Base-by-base conservation (phyloP, 2,888 invertebrate genomes). In the Drosophila mercatorum region DNA sequence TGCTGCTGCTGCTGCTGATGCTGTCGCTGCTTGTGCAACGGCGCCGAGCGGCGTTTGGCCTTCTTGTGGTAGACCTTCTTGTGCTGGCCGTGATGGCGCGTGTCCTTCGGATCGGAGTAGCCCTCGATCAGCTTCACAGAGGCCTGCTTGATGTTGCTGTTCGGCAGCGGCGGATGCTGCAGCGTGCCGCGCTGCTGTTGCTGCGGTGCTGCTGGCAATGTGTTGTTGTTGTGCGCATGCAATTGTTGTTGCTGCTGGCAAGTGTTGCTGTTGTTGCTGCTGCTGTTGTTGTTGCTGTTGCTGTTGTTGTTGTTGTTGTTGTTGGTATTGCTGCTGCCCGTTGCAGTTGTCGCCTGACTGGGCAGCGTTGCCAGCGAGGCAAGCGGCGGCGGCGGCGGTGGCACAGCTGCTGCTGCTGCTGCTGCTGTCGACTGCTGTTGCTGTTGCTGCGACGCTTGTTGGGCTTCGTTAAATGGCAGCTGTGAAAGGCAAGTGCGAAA, bases 41-140 rank as follows among this genome's bases (percentile, higher is more conserved):
- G 62, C 14, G 82, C 81, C 51, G 80, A 69, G 44, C 92, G 91
- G 59, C 91, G 82, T 58, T 92, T 92, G 67, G 82, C 89, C 80
- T 92, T 92, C 78, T 92, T 92, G 75, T 91, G 92, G 59, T 91
- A 92, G 65, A 92, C 91, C 83, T 92, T 92, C 82, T 92, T 92
- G 82, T 92, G 91, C 53, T 76, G 80, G 31, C 46, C 14, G 51
- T 80, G 72, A 3, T 90, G 91, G 59, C 91, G 92, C 36, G 92
- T 90, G 67, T 93, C 93, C 81, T 93, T 93, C 38, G 93, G 93
- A 84, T 93, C 93, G 17, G 93, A 93, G 62, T 93, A 93, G 58
- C 93, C 93, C 78, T 93, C 93, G 78, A 93, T 91, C 59, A 93
- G 86, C 83, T 93, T 93, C 55, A 93, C 90, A 51, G 91, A 91